These are phyloP conservation scores for Eudyptes chrysolophus DNA, from an alignment of 2,113 vertebrate species.

Conservation along the genomic window DNA sequence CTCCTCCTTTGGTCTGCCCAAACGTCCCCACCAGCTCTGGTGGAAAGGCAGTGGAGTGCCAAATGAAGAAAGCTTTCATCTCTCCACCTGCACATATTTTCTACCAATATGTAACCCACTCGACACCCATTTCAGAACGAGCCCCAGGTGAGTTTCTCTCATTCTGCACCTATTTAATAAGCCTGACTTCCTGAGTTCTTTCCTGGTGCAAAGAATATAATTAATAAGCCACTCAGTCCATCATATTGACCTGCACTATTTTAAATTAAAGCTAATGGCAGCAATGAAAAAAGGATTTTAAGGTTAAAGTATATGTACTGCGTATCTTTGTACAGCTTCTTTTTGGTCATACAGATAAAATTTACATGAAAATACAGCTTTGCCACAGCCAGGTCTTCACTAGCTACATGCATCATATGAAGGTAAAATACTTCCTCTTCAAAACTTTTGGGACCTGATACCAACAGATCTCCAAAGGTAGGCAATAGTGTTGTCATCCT, in stretches of 20 bases:
- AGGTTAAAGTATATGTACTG: not conserved
- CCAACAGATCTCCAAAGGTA: not conserved
- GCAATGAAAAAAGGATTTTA: not conserved
- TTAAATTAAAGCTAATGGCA: slow-evolving; percentile 36
- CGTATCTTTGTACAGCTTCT: not conserved
- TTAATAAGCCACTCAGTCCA: slow-evolving; percentile 15
- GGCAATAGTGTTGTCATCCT: not conserved
- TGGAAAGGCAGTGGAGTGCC: not conserved
- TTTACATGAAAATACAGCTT: not conserved
- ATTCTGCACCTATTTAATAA: slow-evolving; percentile 60
- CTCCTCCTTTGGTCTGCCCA: not conserved
- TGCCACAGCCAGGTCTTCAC: not conserved
- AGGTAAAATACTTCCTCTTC: not conserved
- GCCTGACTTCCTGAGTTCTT: slow-evolving; percentile 31
- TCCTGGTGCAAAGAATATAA: slow-evolving; percentile 38
- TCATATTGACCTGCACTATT: not conserved
- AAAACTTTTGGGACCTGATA: not conserved
- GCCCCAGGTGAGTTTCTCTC: not conserved
- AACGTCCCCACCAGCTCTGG: not conserved
- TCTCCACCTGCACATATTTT: not conserved
- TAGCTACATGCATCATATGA: not conserved
- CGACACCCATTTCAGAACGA: not conserved
- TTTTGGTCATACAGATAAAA: not conserved
- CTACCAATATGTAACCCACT: not conserved
- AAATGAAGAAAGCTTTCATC: not conserved